Conservation (phyloP, 2,888 invertebrate genomes). For the Chaitophorus viminalis region DNA sequence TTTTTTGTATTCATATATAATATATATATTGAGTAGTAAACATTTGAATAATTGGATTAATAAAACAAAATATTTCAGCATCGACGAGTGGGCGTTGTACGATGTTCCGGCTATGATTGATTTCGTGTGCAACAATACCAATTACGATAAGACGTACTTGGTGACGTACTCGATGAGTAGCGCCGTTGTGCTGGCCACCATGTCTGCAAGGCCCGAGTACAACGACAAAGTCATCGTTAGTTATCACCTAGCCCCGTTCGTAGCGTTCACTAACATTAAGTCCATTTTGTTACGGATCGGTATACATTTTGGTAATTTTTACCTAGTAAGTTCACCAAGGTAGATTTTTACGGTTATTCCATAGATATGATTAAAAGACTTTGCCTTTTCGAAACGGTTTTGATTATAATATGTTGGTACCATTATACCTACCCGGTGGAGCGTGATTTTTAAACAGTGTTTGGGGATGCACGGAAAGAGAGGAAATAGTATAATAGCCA, state of each 20-base stretch:
- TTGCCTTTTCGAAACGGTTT: no score
- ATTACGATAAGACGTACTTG: constrained; percentile 69
- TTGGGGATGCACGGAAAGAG: no score
- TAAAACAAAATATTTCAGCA: constrained; percentile 67
- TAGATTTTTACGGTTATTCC: no score
- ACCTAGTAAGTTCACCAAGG: constrained; percentile 54
- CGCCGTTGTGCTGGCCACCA: constrained; percentile 68
- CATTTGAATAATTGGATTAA: no score
- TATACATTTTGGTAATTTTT: constrained; percentile 35
- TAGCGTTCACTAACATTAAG: constrained; percentile 42
- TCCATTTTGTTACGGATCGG: constrained; percentile 43
- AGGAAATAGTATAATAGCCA: no score
- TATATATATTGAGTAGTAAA: no score
- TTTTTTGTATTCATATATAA: no score
- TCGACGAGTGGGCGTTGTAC: constrained; percentile 73
- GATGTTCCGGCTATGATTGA: constrained; percentile 74
- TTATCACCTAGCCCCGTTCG: constrained; percentile 64
- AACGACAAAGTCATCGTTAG: constrained; percentile 66
- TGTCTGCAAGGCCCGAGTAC: constrained; percentile 68
- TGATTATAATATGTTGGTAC: no score
- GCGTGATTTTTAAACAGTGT: no score
- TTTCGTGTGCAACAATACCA: constrained; percentile 69
- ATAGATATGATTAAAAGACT: no score
- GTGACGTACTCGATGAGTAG: constrained; percentile 74
- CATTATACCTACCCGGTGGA: no score